Base-by-base conservation (phyloP, 1,140 invertebrate species). In the Drosophila oshimai region DNA sequence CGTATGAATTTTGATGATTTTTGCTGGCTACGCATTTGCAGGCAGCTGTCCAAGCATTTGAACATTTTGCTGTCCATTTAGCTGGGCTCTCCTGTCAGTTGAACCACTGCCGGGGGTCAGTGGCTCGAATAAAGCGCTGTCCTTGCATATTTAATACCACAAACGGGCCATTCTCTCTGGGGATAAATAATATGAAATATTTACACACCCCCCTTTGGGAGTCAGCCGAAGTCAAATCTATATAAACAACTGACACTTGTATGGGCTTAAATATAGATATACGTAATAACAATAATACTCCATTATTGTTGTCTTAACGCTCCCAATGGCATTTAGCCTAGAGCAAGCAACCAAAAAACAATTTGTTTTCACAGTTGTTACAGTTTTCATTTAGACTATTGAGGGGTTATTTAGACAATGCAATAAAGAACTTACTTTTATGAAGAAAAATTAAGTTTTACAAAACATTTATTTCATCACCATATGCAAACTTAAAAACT, bases 121-220 rank as follows among this genome's bases (percentile, higher is more conserved):
- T 74, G 49, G 70, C 29, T 46, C 42, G 71, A 50, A 50, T 57
- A 80, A 84, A 84, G 61, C 81, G 81, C 80, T 75, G 67, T 49
- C 36, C 33, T 76, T 87, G 80, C 80, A 87, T 80, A 80, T 87
- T 80, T 68, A 86, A 86, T 87, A 62, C 57, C 76, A 72, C 65
- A 61, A 58, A 67, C 62, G 42, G 58, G 58, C 73, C 13, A 20
- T 34, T 55, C 13, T 33, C 68, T 53, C 77, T 22, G 42, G 74
- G 80, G 75, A 71, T 71, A 75, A 75, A 84, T 86, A 86, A 74
- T 67, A 57, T 86, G 70, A 86, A 79, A 84, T 79, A 86, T 79
- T 79, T 71, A 79, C 65, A 61, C 41, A 36, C 29, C 13, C 13
- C n/a, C 34, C 28, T 17, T 9, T 5, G 0, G 36, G 13, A 12